phyloP scores from a whole-genome alignment of 92 coral and sea anemone genomes.

The Bergia sp. region DNA sequence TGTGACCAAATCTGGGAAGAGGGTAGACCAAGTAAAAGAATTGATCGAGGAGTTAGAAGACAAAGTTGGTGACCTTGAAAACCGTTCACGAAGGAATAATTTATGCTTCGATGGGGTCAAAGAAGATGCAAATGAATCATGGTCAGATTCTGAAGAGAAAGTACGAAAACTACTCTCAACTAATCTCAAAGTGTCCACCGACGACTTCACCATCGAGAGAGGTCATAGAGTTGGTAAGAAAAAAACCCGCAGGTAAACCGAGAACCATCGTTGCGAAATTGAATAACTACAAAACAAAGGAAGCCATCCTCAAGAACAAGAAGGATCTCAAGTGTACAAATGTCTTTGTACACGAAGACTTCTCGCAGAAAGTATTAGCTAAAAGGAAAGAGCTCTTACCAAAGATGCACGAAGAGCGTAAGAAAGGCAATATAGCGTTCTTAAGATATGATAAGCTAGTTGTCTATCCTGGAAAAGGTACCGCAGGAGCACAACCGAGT shows the following conservation, averaged over 20 bases:
- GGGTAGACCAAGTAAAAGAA: not conserved
- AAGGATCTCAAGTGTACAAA: conserved; percentile 44
- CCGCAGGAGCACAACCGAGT: not conserved
- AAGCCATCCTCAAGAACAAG: conserved; percentile 27
- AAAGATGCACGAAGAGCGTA: conserved; percentile 46
- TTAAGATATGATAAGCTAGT: conserved; percentile 50
- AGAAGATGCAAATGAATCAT: conserved; percentile 50
- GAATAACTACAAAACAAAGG: conserved; percentile 38
- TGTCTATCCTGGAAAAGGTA: conserved; percentile 5
- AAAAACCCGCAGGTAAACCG: conserved; percentile 32
- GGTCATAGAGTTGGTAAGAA: conserved; percentile 49
- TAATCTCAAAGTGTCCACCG: conserved; percentile 16
- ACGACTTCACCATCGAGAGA: conserved; percentile 29
- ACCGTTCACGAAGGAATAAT: not conserved
- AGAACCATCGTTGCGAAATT: conserved; percentile 43
- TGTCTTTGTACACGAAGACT: conserved; percentile 54
- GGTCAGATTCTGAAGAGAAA: conserved; percentile 43
- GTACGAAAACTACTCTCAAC: not conserved
- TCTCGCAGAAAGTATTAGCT: conserved; percentile 37
- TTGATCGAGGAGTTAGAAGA: not conserved
- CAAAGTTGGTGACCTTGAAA: conserved; percentile 7
- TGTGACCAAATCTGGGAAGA: not conserved
- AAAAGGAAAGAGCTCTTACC: conserved; percentile 45
- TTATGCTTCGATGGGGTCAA: conserved; percentile 38
- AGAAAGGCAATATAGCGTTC: conserved; percentile 41